phyloP scores from a whole-genome alignment of 2,797 vertebrate species.

The Spinus olivaceus region DNA sequence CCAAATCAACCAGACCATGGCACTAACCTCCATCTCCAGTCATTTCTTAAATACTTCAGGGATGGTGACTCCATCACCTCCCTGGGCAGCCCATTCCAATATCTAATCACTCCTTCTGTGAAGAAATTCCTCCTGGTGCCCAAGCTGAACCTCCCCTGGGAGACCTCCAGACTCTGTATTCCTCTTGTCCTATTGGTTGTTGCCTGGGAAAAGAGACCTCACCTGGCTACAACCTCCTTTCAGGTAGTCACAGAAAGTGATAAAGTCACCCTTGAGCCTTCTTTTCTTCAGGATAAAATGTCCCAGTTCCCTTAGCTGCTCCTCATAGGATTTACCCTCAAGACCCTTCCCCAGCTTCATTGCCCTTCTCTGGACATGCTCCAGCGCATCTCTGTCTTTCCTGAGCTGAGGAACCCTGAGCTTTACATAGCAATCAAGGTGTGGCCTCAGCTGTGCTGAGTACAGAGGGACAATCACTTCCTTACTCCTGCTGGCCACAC shows the following conservation, averaged over 20 bases:
- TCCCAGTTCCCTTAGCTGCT: not conserved
- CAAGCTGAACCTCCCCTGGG: not conserved
- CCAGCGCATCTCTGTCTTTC: not conserved
- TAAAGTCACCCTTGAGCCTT: not conserved
- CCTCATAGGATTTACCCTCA: not conserved
- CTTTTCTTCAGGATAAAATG: not conserved
- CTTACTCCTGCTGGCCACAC: not conserved
- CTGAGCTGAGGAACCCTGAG: not conserved
- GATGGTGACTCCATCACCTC: not conserved
- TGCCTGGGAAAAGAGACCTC: not conserved
- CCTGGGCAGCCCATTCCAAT: not conserved
- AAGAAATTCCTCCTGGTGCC: not conserved
- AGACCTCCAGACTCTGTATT: not conserved
- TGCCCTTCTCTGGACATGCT: not conserved
- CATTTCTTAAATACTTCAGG: not conserved
- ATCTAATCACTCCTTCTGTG: not conserved
- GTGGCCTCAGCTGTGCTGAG: not conserved
- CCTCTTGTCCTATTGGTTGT: not conserved
- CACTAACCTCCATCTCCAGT: fast-evolving
- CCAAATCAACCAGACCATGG: not conserved
- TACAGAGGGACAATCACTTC: not conserved
- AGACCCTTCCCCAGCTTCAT: not conserved
- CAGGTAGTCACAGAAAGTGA: too few species aligned
- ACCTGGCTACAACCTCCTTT: not conserved
- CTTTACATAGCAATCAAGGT: not conserved